Conservation (phyloP, 2,888 invertebrate genomes). For the Bellardia pandia region DNA sequence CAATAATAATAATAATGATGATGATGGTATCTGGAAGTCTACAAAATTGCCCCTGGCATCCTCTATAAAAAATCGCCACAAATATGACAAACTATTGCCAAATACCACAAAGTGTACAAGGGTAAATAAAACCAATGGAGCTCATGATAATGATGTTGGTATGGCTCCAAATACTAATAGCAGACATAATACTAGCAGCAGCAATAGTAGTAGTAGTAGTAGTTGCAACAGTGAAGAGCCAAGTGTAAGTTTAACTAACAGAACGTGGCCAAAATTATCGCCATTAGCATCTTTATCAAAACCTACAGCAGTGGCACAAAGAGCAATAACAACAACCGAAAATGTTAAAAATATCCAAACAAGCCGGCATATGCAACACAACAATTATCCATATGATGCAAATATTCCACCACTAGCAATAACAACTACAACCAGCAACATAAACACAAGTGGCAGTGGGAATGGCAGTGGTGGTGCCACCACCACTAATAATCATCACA, state of each 20-base stretch:
- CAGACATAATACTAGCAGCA: neutral
- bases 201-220: neutral
- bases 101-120: slow-evolving; percentile 66
- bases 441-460: slow-evolving; percentile 20
- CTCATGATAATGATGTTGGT: slow-evolving; percentile 29
- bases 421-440: slow-evolving; percentile 39
- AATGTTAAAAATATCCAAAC: slow-evolving; percentile 55
- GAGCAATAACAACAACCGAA: neutral
- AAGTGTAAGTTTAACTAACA: slow-evolving; percentile 3
- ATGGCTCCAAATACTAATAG: slow-evolving; percentile 41
- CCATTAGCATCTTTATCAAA: slow-evolving; percentile 64
- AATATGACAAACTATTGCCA: slow-evolving; percentile 69
- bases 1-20: neutral
- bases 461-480: slow-evolving; percentile 12
- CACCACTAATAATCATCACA: slow-evolving; percentile 52
- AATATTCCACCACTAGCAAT: slow-evolving; percentile 38
- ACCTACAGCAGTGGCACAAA: neutral
- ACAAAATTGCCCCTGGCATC: slow-evolving; percentile 52
- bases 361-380: slow-evolving; percentile 45
- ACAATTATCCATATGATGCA: slow-evolving; percentile 64
- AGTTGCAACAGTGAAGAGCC: neutral
- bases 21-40: slow-evolving; percentile 28
- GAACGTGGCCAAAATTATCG: slow-evolving; percentile 51
- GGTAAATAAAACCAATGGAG: slow-evolving; percentile 55
- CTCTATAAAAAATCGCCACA: slow-evolving; percentile 56